Conservation (phyloP, 2,113 vertebrate species). For the Saguinus midas region DNA sequence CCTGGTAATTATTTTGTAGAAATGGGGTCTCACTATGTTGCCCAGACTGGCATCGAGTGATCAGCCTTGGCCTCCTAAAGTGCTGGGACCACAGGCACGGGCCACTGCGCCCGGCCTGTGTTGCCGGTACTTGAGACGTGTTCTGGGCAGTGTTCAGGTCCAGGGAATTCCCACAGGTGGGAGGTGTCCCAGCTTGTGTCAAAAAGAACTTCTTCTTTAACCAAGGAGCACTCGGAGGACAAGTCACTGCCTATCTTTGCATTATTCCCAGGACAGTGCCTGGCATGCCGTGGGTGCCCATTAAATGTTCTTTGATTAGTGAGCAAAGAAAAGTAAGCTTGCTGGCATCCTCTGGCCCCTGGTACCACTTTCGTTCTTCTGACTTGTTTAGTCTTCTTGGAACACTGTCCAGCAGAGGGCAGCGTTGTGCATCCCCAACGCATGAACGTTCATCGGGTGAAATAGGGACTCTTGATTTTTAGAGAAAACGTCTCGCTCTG, state of each 20-base stretch:
- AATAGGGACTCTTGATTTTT: not conserved
- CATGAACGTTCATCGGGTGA: not conserved
- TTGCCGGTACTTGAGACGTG: not conserved
- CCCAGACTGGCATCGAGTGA: too few species aligned
- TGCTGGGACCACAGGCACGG: too few species aligned
- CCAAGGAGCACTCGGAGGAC: not conserved
- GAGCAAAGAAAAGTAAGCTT: not conserved
- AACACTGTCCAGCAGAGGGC: conserved; percentile 49
- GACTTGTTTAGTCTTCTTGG: not conserved
- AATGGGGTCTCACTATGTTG: too few species aligned
- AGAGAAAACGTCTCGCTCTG: too few species aligned
- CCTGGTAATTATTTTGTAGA: too few species aligned
- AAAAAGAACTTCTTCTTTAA: not conserved
- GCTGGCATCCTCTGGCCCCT: not conserved
- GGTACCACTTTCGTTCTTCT: not conserved
- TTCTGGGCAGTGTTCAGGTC: not conserved
- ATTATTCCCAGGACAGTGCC: not conserved
- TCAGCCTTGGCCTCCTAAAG: too few species aligned
- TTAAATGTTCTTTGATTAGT: not conserved
- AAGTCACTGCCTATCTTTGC: not conserved
- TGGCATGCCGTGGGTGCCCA: not conserved
- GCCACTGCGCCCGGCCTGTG: not conserved
- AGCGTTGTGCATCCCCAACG: not conserved
- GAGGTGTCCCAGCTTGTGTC: not conserved
- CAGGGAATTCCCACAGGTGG: not conserved